These are phyloP conservation scores for Erebia palarica DNA, from an alignment of 2,888 invertebrate species.

Conservation along the genomic window DNA sequence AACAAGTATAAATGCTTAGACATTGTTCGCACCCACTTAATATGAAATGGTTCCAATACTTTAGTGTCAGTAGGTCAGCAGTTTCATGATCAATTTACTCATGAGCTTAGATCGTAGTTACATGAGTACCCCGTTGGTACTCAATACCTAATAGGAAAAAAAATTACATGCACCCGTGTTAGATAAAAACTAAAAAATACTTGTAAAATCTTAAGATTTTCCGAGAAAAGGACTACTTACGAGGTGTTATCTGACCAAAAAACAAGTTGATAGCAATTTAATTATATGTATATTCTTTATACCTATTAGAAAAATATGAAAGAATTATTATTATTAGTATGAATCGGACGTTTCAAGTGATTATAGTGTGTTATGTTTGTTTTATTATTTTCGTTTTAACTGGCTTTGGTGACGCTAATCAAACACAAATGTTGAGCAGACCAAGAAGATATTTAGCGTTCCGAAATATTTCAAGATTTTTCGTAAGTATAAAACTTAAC, in stretches of 20 bases:
- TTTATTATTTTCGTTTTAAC: conserved; percentile 54
- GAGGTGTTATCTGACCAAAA: not conserved
- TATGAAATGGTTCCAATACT: not conserved
- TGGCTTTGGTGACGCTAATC: conserved; percentile 54
- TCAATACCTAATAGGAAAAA: too few species aligned
- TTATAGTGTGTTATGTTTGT: conserved; percentile 55
- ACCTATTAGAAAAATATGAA: too few species aligned
- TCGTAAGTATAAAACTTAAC: conserved; percentile 58
- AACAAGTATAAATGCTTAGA: not conserved
- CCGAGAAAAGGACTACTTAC: not conserved
- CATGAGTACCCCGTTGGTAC: too few species aligned
- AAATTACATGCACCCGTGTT: not conserved
- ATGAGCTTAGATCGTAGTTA: too few species aligned
- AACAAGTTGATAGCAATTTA: not conserved
- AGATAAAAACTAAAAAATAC: too few species aligned
- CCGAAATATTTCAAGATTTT: conserved; percentile 61
- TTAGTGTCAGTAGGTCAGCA: not conserved
- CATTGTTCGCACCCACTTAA: not conserved
- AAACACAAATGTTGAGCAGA: conserved; percentile 46
- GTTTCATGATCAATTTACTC: not conserved
- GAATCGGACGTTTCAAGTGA: conserved; percentile 38
- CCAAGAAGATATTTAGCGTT: conserved; percentile 60
- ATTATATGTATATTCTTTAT: too few species aligned
- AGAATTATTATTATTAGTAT: conserved; percentile 15
- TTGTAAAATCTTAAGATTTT: too few species aligned